These are phyloP conservation scores for Myathropa florea DNA, from an alignment of 2,888 invertebrate genomes.

Conservation along the genomic window DNA sequence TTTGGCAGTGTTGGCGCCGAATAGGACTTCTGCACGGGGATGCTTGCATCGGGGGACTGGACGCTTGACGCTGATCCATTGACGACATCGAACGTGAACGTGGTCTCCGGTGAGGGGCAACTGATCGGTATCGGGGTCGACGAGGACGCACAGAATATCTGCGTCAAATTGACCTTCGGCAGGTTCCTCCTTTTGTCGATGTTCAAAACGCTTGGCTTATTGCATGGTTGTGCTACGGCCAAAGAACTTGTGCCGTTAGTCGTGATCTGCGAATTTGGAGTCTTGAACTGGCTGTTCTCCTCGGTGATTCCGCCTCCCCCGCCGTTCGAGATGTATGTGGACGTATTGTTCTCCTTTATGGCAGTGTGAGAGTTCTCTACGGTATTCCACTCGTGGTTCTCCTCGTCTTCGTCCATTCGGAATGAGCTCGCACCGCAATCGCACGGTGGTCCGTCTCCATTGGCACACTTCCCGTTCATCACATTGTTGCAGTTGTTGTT, in stretches of 20 bases:
- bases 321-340: conserved; percentile 43
- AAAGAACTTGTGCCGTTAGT: conserved; percentile 34
- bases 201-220: conserved; percentile 37
- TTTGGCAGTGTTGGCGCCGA: conserved; percentile 80
- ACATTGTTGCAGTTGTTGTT: conserved; percentile 57
- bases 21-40: conserved; percentile 79
- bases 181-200: conserved; percentile 72
- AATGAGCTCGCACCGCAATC: conserved; percentile 49
- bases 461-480: conserved; percentile 56
- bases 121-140: conserved; percentile 72
- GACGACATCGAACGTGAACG: conserved; percentile 55
- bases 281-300: conserved; percentile 69
- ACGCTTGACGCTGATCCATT: conserved; percentile 63
- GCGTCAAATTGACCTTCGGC: conserved; percentile 80
- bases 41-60: conserved; percentile 70
- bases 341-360: conserved; percentile 52
- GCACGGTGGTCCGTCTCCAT: conserved; percentile 52
- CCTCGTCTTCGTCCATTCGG: conserved; percentile 61
- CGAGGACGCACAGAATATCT: conserved; percentile 76
- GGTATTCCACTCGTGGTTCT: conserved; percentile 50
- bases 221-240: conserved; percentile 8
- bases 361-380: conserved; percentile 54
- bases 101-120: conserved; percentile 43
- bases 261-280: conserved; percentile 68
- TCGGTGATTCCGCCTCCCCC: not conserved